Percentiles rank a stretch among this genome's conserved stretches.
Evolutionary conservation across 92 coral and sea anemone genomes (phyloP).

Genomic region (Hydrozoanthus gracilis): DNA sequence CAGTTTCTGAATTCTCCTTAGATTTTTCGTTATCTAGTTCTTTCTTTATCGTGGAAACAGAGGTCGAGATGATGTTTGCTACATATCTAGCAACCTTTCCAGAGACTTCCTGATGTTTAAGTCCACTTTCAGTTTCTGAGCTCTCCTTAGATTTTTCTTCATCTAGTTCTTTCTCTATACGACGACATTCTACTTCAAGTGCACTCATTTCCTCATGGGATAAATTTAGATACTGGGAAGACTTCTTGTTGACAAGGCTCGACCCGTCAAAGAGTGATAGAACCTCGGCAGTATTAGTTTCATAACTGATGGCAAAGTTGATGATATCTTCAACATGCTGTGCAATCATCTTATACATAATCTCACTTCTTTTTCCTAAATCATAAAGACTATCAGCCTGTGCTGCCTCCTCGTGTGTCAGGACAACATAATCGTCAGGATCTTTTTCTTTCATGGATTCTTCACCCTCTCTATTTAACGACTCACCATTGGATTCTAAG

Average conservation of each 20-base stretch:
- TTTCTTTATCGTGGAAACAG: conserved; percentile 43
- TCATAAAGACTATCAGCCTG: conserved; percentile 45
- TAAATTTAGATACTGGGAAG: neutral
- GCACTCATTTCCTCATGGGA: conserved; percentile 6
- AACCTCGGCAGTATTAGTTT: neutral
- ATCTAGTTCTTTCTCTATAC: neutral
- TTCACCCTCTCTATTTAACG: neutral
- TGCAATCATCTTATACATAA: neutral
- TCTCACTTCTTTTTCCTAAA: neutral
- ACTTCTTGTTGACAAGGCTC: neutral
- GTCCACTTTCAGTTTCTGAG: conserved; percentile 2
- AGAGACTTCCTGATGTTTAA: conserved; percentile 16
- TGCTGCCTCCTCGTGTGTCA: conserved; percentile 62
- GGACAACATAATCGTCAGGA: conserved; percentile 50
- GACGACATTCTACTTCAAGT: neutral
- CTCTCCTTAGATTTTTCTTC: neutral
- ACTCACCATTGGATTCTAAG: conserved; percentile 45
- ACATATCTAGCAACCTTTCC: conserved; percentile 57
- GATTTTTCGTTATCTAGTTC: neutral
- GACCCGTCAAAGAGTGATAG: neutral
- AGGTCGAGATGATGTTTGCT: conserved; percentile 49
- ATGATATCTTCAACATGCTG: conserved; percentile 63
- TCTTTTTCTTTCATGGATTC: conserved; percentile 19
- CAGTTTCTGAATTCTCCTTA: neutral
- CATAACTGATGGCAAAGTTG: conserved; percentile 51